phyloP scores from a whole-genome alignment of 2,888 invertebrate species.

The Phortica magna region DNA sequence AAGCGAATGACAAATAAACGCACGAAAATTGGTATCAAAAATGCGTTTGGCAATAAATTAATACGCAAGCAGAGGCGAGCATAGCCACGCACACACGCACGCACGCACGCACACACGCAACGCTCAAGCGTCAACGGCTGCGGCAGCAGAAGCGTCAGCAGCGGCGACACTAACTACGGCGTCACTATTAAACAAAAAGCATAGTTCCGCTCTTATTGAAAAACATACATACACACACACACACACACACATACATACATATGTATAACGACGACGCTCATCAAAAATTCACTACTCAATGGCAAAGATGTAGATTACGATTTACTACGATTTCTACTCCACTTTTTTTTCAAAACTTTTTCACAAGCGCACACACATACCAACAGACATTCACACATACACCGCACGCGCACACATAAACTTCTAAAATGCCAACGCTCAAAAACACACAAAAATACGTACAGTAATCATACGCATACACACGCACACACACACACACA shows the following conservation, averaged over 20 bases:
- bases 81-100: neutral
- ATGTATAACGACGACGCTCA: neutral
- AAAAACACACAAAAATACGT: slow-evolving; percentile 1
- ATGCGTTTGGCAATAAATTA: slow-evolving; percentile 69
- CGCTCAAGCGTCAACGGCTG: neutral
- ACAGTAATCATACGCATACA: slow-evolving; percentile 29
- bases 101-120: neutral
- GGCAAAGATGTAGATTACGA: neutral
- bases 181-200: neutral
- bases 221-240: too few relatives aligned
- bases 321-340: slow-evolving; percentile 21
- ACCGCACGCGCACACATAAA: slow-evolving; percentile 24
- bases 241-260: too few relatives aligned
- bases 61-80: slow-evolving; percentile 59
- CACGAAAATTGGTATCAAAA: slow-evolving; percentile 63
- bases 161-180: neutral
- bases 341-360: slow-evolving; percentile 13
- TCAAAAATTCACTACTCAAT: too few relatives aligned
- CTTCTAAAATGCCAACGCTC: neutral
- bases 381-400: slow-evolving; percentile 29
- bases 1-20: slow-evolving; percentile 64
- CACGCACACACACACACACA: slow-evolving; percentile 34
- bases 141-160: neutral
- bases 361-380: slow-evolving; percentile 29
- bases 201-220: too few relatives aligned